These are phyloP conservation scores for Heterochromis multidens DNA, from an alignment of 2,113 vertebrate genomes.

Conservation along the genomic window DNA sequence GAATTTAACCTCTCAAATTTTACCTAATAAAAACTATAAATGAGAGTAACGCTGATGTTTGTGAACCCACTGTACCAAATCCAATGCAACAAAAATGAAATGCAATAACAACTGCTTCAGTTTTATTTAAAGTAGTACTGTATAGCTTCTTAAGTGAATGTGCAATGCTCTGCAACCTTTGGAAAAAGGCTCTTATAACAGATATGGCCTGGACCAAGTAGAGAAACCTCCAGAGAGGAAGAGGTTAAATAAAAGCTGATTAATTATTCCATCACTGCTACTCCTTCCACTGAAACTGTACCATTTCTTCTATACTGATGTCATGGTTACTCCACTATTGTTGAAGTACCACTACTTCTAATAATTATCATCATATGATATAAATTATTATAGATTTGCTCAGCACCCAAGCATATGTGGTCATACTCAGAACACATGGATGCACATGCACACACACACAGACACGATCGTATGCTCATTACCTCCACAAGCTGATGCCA, in stretches of 20 bases:
- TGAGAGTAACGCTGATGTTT: background rate
- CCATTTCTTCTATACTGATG: background rate
- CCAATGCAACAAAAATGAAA: background rate
- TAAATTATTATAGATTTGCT: background rate
- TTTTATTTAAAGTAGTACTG: background rate
- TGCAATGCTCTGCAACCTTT: background rate
- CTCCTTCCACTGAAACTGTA: background rate
- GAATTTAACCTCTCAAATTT: background rate
- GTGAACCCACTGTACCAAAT: background rate
- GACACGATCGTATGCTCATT: constrained; percentile 1
- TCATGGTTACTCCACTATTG: background rate
- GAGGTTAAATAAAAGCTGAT: background rate
- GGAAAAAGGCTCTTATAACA: background rate
- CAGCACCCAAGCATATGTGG: background rate
- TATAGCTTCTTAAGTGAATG: background rate
- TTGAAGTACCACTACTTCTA: background rate
- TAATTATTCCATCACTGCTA: background rate
- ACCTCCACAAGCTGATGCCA: constrained; percentile 92
- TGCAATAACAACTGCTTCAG: background rate
- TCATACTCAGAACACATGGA: background rate
- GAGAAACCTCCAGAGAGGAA: background rate
- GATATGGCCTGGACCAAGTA: background rate
- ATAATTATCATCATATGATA: background rate
- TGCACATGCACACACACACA: background rate
- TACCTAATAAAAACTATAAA: background rate